A percentile compares a stretch with the other conserved stretches of the same genome.
phyloP scores from a whole-genome alignment of 2,797 vertebrate species.

The Chiroxiphia lanceolata region DNA sequence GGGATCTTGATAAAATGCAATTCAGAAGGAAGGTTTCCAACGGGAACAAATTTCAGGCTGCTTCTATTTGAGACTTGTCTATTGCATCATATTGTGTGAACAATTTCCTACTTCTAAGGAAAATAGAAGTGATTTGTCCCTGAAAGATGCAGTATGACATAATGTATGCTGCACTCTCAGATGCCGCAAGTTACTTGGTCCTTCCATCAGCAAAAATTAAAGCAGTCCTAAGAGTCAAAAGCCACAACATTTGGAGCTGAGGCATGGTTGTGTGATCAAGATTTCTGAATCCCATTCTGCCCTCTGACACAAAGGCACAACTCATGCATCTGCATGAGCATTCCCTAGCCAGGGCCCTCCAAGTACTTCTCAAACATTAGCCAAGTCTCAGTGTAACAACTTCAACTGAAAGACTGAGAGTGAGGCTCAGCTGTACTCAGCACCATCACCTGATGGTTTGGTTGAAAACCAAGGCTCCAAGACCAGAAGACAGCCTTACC shows the following conservation, averaged over 20 bases:
- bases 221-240: neutral
- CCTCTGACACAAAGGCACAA: neutral
- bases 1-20: neutral
- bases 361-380: neutral
- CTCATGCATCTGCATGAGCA: rapidly evolving
- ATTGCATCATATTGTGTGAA: neutral
- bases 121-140: neutral
- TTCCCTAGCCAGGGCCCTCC: neutral
- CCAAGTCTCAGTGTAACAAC: neutral
- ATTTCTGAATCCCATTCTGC: neutral
- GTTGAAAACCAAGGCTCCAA: neutral
- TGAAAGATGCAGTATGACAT: neutral
- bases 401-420: neutral
- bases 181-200: neutral
- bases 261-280: neutral
- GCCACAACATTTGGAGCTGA: neutral
- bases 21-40: neutral
- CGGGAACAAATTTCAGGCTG: neutral
- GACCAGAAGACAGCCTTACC: neutral
- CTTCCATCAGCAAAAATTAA: neutral
- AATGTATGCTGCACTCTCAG: neutral
- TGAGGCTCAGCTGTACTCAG: neutral
- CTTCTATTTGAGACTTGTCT: neutral
- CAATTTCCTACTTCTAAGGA: neutral
- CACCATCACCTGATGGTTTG: neutral